phyloP scores from a whole-genome alignment of 2,113 vertebrate genomes.

The Macrotus californicus region DNA sequence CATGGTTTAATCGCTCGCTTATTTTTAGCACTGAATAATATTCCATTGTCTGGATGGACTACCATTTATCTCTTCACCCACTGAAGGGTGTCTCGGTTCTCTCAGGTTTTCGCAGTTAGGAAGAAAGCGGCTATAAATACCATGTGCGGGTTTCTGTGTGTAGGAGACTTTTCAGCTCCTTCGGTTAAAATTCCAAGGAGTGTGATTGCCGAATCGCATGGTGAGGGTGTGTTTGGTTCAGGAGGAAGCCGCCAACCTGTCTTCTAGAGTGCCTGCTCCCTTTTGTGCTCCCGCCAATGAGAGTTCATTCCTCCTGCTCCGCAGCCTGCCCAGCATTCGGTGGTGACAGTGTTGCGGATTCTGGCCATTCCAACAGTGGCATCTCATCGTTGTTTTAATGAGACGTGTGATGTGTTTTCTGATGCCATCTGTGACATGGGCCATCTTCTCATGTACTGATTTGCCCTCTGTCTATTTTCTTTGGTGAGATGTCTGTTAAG shows the following conservation, averaged over 20 bases:
- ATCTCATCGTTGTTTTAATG: neutral
- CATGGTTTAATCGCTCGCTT: neutral
- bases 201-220: fast-evolving
- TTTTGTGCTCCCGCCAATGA: fast-evolving
- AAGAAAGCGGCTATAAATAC: neutral
- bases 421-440: fast-evolving
- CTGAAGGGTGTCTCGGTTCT: neutral
- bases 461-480: neutral
- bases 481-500: neutral
- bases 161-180: neutral
- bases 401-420: neutral
- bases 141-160: neutral
- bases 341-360: fast-evolving
- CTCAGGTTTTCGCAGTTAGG: neutral
- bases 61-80: no score
- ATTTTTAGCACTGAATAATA: neutral
- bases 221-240: neutral
- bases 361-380: fast-evolving
- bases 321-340: neutral
- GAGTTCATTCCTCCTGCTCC: no score
- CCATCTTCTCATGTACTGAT: neutral
- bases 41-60: neutral
- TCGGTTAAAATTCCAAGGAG: no score
- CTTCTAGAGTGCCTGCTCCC: neutral
- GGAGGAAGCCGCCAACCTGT: fast-evolving